A percentile compares a stretch with the other conserved stretches of the same genome.
These are phyloP conservation scores for Gila orcuttii DNA, from an alignment of 2,113 vertebrate genomes.

Conservation along the genomic window DNA sequence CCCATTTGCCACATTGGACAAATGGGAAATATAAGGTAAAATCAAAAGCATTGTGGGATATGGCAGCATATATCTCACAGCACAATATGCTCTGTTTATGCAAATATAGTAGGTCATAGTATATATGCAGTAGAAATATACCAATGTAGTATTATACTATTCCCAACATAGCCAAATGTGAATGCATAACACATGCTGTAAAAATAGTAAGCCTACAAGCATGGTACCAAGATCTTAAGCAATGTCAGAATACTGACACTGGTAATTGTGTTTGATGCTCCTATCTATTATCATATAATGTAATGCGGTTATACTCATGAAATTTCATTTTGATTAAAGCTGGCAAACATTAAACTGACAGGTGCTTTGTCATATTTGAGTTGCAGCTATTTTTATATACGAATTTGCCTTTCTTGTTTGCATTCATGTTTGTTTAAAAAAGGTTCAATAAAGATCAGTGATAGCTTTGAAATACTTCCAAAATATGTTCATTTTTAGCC, in stretches of 20 bases:
- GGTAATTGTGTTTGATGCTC: conserved; percentile 25
- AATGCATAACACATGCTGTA: background rate
- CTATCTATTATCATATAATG: conserved; percentile 27
- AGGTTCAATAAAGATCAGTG: background rate
- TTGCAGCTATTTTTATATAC: background rate
- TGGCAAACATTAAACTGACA: conserved; percentile 14
- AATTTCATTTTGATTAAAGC: conserved; percentile 5
- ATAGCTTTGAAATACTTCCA: background rate
- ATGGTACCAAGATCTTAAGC: background rate
- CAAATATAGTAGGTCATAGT: background rate
- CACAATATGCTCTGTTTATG: background rate
- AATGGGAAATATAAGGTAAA: background rate
- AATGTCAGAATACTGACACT: background rate
- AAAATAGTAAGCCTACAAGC: background rate
- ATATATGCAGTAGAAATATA: background rate
- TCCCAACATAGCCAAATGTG: background rate
- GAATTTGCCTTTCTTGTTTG: background rate
- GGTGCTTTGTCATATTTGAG: conserved; percentile 10
- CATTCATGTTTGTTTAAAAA: background rate
- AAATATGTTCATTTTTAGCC: background rate
- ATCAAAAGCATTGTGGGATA: background rate
- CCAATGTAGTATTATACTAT: background rate
- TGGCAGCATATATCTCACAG: background rate
- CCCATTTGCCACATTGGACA: background rate
- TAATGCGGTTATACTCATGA: background rate